Percentiles rank a stretch among this genome's conserved stretches.
Evolutionary conservation across 2,113 vertebrate species (phyloP).

Genomic region (Accipiter cooperii): DNA sequence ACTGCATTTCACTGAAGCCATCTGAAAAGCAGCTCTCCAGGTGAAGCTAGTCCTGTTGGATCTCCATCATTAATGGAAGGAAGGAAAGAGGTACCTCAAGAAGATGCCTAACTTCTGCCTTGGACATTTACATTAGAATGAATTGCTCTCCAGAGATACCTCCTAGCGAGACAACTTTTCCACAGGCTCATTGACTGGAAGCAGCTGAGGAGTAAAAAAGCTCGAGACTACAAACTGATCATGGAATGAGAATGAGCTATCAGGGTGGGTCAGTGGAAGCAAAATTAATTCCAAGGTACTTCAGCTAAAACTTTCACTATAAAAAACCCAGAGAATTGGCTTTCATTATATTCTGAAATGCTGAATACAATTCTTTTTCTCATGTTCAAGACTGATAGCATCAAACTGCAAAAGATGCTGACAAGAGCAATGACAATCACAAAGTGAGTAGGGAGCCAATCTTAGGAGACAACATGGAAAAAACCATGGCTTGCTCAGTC

Average conservation of each 20-base stretch:
- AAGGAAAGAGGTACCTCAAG: not conserved
- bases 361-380: not conserved
- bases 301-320: not conserved
- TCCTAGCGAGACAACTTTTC: not conserved
- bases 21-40: not conserved
- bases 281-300: not conserved
- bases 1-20: not conserved
- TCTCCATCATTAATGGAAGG: not conserved
- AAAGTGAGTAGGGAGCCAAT: not conserved
- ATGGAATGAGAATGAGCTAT: not conserved
- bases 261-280: too few relatives aligned
- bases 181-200: not conserved
- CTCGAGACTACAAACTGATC: not conserved
- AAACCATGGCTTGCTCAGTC: not conserved
- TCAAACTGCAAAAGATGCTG: constrained; percentile 2
- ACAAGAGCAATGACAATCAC: not conserved
- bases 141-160: not conserved
- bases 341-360: not conserved
- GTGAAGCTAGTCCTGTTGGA: not conserved
- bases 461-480: not conserved
- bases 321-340: not conserved
- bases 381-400: not conserved
- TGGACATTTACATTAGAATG: not conserved
- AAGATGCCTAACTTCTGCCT: not conserved
- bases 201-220: not conserved